Evolutionary conservation across 2,113 vertebrate genomes (phyloP).

Genomic region (Petroica traversi): DNA sequence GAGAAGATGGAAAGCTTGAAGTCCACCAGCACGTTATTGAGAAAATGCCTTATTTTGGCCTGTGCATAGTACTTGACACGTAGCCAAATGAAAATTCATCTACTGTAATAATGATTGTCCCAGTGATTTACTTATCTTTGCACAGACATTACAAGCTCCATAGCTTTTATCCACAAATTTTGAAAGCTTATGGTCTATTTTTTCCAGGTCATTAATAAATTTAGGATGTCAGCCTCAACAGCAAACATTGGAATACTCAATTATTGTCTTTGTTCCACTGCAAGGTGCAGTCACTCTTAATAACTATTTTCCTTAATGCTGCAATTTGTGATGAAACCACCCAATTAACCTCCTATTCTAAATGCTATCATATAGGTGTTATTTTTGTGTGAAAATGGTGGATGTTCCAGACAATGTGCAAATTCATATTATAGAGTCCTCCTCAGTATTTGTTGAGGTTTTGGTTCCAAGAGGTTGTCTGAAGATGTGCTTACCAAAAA

Average conservation of each 20-base stretch:
- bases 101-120: neutral
- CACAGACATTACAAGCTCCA: neutral
- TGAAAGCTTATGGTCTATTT: constrained; percentile 14
- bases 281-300: neutral
- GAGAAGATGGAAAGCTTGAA: neutral
- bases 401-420: neutral
- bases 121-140: neutral
- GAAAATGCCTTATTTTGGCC: neutral
- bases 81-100: neutral
- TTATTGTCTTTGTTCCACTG: neutral
- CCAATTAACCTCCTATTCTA: neutral
- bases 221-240: neutral
- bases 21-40: neutral
- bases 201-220: neutral
- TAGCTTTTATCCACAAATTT: constrained; percentile 20
- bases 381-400: neutral
- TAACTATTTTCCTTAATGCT: neutral
- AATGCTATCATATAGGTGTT: neutral
- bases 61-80: neutral
- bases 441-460: neutral
- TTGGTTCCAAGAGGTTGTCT: neutral
- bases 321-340: neutral
- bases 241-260: neutral
- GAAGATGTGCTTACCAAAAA: neutral
- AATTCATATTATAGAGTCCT: neutral